Evolutionary conservation across 2,888 invertebrate genomes (phyloP), one percentile per base, ranked within the genome.

Genomic region (Oithona nana): DNA sequence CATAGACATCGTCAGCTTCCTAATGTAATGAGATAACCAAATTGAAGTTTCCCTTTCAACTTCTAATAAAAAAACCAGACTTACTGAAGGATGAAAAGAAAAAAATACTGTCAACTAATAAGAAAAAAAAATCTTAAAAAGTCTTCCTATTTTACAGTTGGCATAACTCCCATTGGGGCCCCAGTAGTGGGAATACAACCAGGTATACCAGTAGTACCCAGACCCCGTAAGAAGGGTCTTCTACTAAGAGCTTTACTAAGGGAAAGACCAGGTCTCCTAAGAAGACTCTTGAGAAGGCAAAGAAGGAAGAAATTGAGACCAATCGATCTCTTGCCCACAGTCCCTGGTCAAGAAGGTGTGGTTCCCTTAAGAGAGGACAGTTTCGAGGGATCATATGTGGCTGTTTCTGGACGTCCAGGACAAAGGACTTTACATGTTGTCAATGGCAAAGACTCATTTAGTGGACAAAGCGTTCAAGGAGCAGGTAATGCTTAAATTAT

Each of bases 381-480:
- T 2, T 54, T 54, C 26, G 24, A 54, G 26, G 54, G 54, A 20
- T 54, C 54, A 16, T 54, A 54, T 24, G 54, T 54, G 54, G 54
- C 54, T 13, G 54, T 54, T 26, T 54, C 54, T 24, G 54, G 54
- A 24, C 20, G 54, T 24, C 54, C 54, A 24, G 54, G 54, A 22
- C 3, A 24, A 26, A 54, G 54, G 26, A 54, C 54, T 26, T 3
- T 54, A 2, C 54, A 54, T 26, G 26, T 26, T 16, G 54, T 54
- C 24, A 54, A 54, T 22, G 54, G 54, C 22, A 20, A 26, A 26
- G 54, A 39, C n/a, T n/a, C n/a, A n/a, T n/a, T n/a, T n/a, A n/a
- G n/a, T n/a, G n/a, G n/a, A 16, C 8, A 16, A 39, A 39, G 16
- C 39, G 6, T 39, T 39, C 8, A 6, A 11, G 39, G 39, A 39